phyloP scores from a whole-genome alignment of 2,113 vertebrate species.

The Plecturocebus donacophilus region DNA sequence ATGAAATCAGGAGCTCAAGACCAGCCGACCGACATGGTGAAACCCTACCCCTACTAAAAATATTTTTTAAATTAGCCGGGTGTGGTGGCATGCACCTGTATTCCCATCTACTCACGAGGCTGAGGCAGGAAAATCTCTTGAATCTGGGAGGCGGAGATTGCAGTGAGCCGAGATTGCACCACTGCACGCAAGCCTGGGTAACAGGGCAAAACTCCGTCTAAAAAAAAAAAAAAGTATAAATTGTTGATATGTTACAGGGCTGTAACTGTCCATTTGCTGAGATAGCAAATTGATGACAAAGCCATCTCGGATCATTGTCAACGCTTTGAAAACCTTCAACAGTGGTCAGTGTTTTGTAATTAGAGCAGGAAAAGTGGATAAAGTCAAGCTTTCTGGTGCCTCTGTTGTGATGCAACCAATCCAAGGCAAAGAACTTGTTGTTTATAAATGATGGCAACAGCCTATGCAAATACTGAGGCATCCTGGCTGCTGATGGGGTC shows the following conservation, averaged over 20 bases:
- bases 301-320: not conserved
- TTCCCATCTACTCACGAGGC: no score
- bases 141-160: no score
- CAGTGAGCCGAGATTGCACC: no score
- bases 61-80: no score
- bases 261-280: not conserved
- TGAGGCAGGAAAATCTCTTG: no score
- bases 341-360: not conserved
- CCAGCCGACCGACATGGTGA: no score
- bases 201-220: no score
- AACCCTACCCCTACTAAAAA: no score
- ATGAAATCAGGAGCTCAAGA: no score
- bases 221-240: not conserved
- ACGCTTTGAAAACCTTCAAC: not conserved
- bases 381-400: not conserved
- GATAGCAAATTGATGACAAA: not conserved
- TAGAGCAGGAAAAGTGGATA: not conserved
- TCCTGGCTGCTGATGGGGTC: rapidly evolving
- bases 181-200: no score
- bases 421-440: not conserved
- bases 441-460: not conserved
- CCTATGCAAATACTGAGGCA: not conserved
- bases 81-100: no score
- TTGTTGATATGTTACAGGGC: not conserved
- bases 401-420: not conserved